Evolutionary conservation across 2,113 vertebrate species (phyloP).

Genomic region (Polypterus senegalus): DNA sequence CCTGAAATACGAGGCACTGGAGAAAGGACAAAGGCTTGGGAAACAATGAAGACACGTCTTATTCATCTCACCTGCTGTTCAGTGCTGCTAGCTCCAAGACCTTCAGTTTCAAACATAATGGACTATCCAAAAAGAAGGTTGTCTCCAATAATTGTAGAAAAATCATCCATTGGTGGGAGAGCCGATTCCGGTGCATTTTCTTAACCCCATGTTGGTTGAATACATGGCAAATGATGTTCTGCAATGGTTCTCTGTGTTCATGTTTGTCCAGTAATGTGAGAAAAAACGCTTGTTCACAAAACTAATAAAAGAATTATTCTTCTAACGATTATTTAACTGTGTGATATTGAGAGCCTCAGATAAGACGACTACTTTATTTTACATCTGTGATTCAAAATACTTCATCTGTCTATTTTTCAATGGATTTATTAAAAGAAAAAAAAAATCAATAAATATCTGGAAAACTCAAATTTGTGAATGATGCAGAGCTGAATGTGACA

Average conservation of each 20-base stretch:
- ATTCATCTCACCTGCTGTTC: no score
- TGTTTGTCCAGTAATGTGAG: background rate
- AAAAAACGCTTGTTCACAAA: background rate
- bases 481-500: no score
- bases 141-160: no score
- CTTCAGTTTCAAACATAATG: no score
- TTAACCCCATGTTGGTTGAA: background rate
- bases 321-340: background rate
- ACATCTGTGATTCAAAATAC: constrained; percentile 3
- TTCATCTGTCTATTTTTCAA: constrained; percentile 19
- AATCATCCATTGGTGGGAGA: no score
- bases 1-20: no score
- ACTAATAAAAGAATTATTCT: background rate
- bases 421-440: constrained; percentile 11
- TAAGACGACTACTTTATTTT: constrained; percentile 1
- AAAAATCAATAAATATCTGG: background rate
- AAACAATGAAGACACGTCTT: no score
- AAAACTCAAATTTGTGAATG: no score
- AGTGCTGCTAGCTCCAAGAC: no score
- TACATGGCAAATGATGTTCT: background rate
- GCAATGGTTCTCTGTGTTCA: constrained; percentile 1
- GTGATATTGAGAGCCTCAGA: constrained; percentile 3
- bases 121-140: no score
- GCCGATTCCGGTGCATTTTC: background rate
- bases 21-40: no score